phyloP scores from a whole-genome alignment of 2,113 vertebrate genomes.

The Anhinga rufa region DNA sequence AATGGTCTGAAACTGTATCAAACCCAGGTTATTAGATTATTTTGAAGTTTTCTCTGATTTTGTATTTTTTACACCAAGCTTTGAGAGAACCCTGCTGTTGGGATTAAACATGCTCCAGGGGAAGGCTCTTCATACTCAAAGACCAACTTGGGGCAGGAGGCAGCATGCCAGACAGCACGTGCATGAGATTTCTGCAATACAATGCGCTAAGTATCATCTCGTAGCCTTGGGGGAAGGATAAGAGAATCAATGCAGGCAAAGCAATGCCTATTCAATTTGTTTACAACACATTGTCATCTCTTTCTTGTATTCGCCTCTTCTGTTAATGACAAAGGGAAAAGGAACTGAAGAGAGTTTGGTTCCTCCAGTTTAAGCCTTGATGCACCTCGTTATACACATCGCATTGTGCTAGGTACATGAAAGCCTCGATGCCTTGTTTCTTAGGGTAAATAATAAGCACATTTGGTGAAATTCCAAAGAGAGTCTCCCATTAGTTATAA shows the following conservation, averaged over 20 bases:
- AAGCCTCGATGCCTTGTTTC: fast-evolving
- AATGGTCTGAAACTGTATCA: background rate
- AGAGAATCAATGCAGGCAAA: background rate
- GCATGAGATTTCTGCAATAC: background rate
- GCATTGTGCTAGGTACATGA: background rate
- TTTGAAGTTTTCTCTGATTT: background rate
- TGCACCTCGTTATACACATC: background rate
- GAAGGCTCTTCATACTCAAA: background rate
- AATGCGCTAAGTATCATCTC: background rate
- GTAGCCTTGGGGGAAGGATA: background rate
- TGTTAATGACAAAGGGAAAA: background rate
- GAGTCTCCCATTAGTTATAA: background rate
- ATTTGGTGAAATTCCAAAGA: background rate
- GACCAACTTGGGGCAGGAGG: background rate
- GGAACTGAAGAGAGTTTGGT: background rate
- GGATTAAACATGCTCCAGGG: background rate
- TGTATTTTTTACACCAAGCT: background rate
- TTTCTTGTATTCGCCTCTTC: background rate
- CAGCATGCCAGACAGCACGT: background rate
- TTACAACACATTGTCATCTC: background rate
- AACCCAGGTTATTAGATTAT: background rate
- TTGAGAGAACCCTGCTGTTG: background rate
- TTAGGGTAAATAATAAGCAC: conserved; percentile 21
- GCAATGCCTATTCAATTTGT: background rate
- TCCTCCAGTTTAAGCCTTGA: background rate